A percentile compares a stretch with the other conserved stretches of the same genome.
phyloP scores from a whole-genome alignment of 2,888 invertebrate species.

The Macrosiphum euphorbiae region DNA sequence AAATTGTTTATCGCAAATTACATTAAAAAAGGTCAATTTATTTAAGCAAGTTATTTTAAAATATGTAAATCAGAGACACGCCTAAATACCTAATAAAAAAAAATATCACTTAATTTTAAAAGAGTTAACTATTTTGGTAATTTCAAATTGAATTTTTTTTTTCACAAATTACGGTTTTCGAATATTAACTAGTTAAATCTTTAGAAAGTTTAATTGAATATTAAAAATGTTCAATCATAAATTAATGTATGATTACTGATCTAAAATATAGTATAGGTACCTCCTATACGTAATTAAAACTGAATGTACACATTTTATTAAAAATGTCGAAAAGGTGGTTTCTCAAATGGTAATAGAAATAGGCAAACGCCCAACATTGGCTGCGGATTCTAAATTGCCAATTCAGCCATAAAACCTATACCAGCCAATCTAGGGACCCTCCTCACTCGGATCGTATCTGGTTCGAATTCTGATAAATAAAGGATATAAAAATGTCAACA shows the following conservation, averaged over 20 bases:
- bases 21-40: not conserved
- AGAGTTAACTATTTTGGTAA: not conserved
- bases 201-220: not conserved
- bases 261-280: not conserved
- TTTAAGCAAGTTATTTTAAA: not conserved
- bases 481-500: not conserved
- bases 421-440: not conserved
- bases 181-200: not conserved
- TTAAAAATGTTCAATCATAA: not conserved
- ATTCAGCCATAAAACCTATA: not conserved
- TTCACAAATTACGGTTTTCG: not conserved
- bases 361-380: not conserved
- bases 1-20: not conserved
- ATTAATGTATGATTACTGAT: not conserved
- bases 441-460: not conserved
- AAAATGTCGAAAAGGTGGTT: not conserved
- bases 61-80: not conserved
- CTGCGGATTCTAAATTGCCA: not conserved
- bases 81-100: not conserved
- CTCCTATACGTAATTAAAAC: not conserved
- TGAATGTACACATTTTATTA: not conserved
- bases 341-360: not conserved
- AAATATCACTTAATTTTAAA: not conserved
- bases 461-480: constrained; percentile 5
- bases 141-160: not conserved